These are phyloP conservation scores for Xanthostigma xanthostigma DNA, from an alignment of 2,888 invertebrate genomes.

Conservation along the genomic window DNA sequence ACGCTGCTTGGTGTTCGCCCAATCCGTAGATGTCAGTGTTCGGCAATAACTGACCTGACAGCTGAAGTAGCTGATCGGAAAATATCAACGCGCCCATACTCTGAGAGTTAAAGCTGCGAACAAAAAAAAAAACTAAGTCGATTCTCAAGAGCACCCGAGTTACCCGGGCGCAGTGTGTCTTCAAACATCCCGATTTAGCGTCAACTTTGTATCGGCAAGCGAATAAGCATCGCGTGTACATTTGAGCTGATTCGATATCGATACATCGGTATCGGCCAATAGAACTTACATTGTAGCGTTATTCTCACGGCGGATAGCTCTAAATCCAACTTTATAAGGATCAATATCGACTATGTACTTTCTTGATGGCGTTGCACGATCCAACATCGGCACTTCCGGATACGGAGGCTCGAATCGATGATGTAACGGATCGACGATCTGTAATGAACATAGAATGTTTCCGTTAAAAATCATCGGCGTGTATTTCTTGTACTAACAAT, in stretches of 20 bases:
- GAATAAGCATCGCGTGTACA: too few relatives aligned
- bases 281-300: slow-evolving; percentile 39
- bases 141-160: too few relatives aligned
- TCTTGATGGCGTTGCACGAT: slow-evolving; percentile 31
- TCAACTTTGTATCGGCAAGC: too few relatives aligned
- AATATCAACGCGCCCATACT: slow-evolving; percentile 52
- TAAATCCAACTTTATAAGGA: slow-evolving; percentile 43
- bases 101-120: slow-evolving; percentile 49
- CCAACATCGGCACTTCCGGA: slow-evolving; percentile 42
- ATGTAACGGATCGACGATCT: slow-evolving; percentile 34
- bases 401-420: slow-evolving; percentile 51
- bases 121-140: slow-evolving; percentile 3
- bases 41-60: slow-evolving; percentile 45
- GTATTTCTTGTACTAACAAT: too few relatives aligned
- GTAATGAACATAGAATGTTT: slow-evolving; percentile 12
- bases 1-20: slow-evolving; percentile 49
- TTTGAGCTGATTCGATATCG: too few relatives aligned
- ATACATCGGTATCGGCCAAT: too few relatives aligned
- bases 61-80: slow-evolving; percentile 60
- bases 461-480: neutral
- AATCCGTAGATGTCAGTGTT: slow-evolving; percentile 52
- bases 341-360: slow-evolving; percentile 41
- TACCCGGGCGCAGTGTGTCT: too few relatives aligned
- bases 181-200: too few relatives aligned
- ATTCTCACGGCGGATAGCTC: slow-evolving; percentile 37